These are phyloP conservation scores for Cephus pulcher DNA, from an alignment of 2,888 invertebrate species.

Conservation along the genomic window DNA sequence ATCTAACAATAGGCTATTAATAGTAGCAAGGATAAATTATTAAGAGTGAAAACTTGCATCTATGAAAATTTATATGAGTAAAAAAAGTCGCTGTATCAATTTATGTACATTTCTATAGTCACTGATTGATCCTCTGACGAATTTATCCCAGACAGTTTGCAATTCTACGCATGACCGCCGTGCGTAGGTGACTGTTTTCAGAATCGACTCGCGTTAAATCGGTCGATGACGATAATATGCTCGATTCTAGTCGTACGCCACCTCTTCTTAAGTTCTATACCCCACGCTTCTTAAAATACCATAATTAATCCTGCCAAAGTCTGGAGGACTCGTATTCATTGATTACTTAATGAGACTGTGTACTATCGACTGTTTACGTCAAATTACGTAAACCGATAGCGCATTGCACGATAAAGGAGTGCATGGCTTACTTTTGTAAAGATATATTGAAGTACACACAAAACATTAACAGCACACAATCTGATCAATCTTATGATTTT, in stretches of 20 bases:
- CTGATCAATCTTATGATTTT: neutral
- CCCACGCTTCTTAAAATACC: neutral
- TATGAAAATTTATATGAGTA: neutral
- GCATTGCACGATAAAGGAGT: neutral
- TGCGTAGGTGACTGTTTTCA: neutral
- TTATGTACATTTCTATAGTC: neutral
- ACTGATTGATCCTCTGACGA: neutral
- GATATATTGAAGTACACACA: neutral
- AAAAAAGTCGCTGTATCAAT: neutral
- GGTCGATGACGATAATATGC: neutral
- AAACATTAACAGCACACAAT: neutral
- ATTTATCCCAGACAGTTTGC: neutral
- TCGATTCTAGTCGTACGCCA: neutral
- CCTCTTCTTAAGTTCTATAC: neutral
- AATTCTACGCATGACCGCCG: neutral
- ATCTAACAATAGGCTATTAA: neutral
- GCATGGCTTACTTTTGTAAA: neutral
- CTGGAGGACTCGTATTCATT: neutral
- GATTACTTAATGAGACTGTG: neutral
- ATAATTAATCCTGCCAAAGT: neutral
- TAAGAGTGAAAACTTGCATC: neutral
- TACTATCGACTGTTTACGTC: neutral
- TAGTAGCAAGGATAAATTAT: neutral
- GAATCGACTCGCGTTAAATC: neutral
- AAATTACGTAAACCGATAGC: neutral